Base-by-base conservation (phyloP, 2,888 invertebrate genomes). In the Apamea crenata region DNA sequence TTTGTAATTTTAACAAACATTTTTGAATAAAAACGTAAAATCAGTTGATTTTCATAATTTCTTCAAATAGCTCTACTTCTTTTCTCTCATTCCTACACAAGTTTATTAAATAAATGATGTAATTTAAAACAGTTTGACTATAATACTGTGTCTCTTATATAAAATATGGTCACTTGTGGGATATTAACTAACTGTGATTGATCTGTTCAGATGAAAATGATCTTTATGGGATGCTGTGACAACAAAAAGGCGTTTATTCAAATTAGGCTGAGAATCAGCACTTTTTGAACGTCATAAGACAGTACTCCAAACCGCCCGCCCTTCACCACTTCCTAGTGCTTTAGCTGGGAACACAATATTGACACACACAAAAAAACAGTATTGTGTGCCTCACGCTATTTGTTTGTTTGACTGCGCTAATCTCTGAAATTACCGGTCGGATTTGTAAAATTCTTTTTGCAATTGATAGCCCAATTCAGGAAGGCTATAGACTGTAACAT, bases 101-200 rank as follows among this genome's bases (percentile, higher is more conserved):
- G 56, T 72, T 61, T 78, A 50, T n/a, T 2, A 53, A 77, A 53
- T 73, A 76, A 72, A 73, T 44, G 47, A 74, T 61, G 5, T 74
- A 25, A 53, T 36, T 5, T 63, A 40, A 63, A 47, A 50, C 83
- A 56, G 66, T 71, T 83, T 18, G 47, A 77, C 59, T 67, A 67
- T 77, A 72, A 47, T 8, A 21, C 7, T 50, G 40, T 67, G 44
- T 72, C 67, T 77, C 18, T 21, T 59, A 25, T 32, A 53, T n/a
- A 32, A 50, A 16, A n/a, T 71, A 47, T 77, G 74, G 76, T 83
- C 81, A 76, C 69, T 82, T 83, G 66, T 86, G 86, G 85, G 76
- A 80, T 76, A n/a, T 74, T 36, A 53, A 80, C 73, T 87, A 74
- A 79, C 85, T 85, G 88, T 88, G 88, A 88, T 88, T 78, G 77